Conservation (phyloP, 1,140 invertebrate species). For the Xylocopa sonorina region DNA sequence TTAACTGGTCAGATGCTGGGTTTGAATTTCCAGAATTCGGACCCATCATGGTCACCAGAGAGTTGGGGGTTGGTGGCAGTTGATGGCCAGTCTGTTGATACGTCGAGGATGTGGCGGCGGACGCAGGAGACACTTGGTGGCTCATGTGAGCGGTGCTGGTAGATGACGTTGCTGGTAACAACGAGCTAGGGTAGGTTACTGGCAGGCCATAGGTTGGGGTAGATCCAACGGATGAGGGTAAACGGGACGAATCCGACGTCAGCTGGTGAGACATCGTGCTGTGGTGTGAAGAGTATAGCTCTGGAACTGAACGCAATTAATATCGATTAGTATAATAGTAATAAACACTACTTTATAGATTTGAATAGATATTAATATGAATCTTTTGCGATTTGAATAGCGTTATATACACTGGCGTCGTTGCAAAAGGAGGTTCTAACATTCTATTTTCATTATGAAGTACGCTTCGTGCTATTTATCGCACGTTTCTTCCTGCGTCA, state of each 20-base stretch:
- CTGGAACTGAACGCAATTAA: constrained; percentile 57
- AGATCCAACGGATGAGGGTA: constrained; percentile 69
- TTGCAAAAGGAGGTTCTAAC: no score
- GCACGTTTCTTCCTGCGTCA: no score
- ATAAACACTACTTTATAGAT: no score
- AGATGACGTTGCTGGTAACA: constrained; percentile 69
- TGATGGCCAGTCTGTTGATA: constrained; percentile 75
- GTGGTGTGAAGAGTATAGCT: constrained; percentile 74
- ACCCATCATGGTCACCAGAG: constrained; percentile 83
- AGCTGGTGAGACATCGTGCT: constrained; percentile 73
- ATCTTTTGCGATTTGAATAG: no score
- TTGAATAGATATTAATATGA: no score
- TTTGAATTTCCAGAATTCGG: constrained; percentile 81
- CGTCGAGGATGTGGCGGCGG: constrained; percentile 54
- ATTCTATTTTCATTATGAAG: no score
- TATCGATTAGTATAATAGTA: no score
- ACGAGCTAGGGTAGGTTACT: constrained; percentile 70
- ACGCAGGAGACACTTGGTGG: constrained; percentile 63
- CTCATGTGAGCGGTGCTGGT: constrained; percentile 66
- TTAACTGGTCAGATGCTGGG: constrained; percentile 72
- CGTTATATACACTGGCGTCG: not conserved
- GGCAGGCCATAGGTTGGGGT: constrained; percentile 69
- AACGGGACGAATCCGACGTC: constrained; percentile 66
- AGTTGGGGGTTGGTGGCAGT: constrained; percentile 83
- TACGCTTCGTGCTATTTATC: no score